A percentile compares a stretch with the other conserved stretches of the same genome.
phyloP scores from a whole-genome alignment of 2,888 invertebrate genomes.

The Acronicta aceris region DNA sequence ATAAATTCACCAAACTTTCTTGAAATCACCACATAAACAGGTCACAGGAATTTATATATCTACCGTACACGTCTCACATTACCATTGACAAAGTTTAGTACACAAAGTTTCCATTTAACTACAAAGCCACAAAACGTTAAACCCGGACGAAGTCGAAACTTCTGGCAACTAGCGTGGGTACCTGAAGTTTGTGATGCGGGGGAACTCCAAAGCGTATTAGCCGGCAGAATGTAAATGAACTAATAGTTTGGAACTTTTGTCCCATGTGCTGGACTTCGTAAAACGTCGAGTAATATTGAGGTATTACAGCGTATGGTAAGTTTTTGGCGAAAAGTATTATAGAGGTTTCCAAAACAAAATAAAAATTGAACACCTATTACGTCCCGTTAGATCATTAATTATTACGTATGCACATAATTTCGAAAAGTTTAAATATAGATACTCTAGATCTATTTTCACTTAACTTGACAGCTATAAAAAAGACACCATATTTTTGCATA shows the following conservation, averaged over 20 bases:
- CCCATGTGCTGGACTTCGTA: conserved; percentile 1
- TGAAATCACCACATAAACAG: conserved; percentile 23
- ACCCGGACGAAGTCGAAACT: conserved; percentile 32
- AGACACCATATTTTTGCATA: no score
- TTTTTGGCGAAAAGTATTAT: no score
- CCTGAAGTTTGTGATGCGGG: conserved; percentile 36
- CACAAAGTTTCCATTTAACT: conserved; percentile 49
- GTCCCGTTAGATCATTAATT: no score
- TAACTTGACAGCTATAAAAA: no score
- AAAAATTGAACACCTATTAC: no score
- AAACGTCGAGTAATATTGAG: conserved; percentile 19
- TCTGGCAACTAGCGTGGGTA: conserved; percentile 25
- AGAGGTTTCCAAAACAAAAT: no score
- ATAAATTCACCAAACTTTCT: conserved; percentile 31
- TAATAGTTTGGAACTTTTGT: conserved; percentile 33
- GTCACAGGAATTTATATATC: conserved; percentile 24
- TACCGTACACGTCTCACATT: conserved; percentile 42
- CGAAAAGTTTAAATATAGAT: no score
- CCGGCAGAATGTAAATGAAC: conserved; percentile 37
- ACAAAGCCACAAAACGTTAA: conserved; percentile 44
- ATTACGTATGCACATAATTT: no score
- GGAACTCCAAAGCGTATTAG: conserved; percentile 30
- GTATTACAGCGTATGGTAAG: not conserved
- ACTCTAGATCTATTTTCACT: no score
- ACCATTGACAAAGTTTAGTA: conserved; percentile 37